Base-by-base conservation (phyloP, 2,888 invertebrate species). In the Rutpela maculata region DNA sequence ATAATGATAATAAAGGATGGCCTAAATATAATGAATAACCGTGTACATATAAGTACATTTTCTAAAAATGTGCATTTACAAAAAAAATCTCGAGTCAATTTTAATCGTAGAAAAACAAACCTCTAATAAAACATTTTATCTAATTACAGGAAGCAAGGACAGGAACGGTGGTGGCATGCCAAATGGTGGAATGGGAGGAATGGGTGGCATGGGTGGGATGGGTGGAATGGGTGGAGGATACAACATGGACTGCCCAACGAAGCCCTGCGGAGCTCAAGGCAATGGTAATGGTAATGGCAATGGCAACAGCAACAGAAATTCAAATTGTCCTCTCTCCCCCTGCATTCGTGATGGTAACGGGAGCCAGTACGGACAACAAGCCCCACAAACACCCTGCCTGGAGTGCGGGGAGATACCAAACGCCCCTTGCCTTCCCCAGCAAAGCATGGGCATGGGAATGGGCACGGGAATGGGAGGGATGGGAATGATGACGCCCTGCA, bases 401-500 rank as follows among this genome's bases (percentile, higher is more conserved):
- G 86, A 85, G 76, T 86, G 86, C 63, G 80, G 81, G 2, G 66
- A 67, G 6, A 26, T 78, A 10, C 75, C 75, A 2, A 68, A 75
- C 31, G 66, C 79, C 6, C 76, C 81, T 15, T 81, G 82, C 31
- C 56, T 76, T 0, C 59, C 77, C 59, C 69, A 15, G 0, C 35
- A 11, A 26, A 43, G 59, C 2, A 70, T 66, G 72, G 74, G 75
- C 0, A 35, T 35, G 31, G 22, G 22, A 1, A 70, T 66, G 72
- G 74, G 75, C 0, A 35, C 7, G 31, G 22, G 22, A 1, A 26
- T 26, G 3, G 72, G 59, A 22, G 68, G 59, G 18, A 76, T 62
- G 57, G 60, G 62, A 10, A 57, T 38, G 66, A 18, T 63, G 67
- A 55, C 67, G 66, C 67, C 65, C n/a, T 68, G 69, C 22, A 55